Base-by-base conservation (phyloP, 2,888 invertebrate genomes). In the Eupithecia insigniata region DNA sequence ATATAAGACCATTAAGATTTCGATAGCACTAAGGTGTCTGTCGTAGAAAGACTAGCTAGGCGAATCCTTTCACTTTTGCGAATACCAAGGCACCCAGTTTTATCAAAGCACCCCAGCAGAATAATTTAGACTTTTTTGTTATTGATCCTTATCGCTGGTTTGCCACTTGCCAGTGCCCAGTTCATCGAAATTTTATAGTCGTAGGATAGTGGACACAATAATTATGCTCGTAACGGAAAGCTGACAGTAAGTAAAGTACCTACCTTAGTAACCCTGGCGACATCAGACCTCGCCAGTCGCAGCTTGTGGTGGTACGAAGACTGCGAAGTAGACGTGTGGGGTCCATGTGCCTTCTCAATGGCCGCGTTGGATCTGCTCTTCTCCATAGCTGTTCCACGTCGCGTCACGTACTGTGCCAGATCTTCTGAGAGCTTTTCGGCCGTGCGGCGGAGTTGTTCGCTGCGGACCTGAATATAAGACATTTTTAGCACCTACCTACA, bases 361-460 rank as follows among this genome's bases (percentile, higher is more conserved):
- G 93, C 94, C 0, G 91, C 92, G 5, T 86, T 82, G 0, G 93
- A 92, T 2, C 94, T 83, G 2, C 81, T 84, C 83, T 90, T 92
- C 55, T 91, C 92, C 81, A 91, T 84, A 4, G 90, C 93, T 0
- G 89, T 92, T 76, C 92, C 93, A 1, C 94, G 87, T 0, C 93
- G 87, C 26, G 89, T 91, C 73, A 94, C 92, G 79, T 92, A 92
- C 67, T 88, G 81, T 0, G 93, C 93, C 72, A 94, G 78, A 76
- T 94, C 94, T 60, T 92, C 92, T 0, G 94, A 85, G 18, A 94
- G 76, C 79, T 92, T 92, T 76, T 93, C 92, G 18, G 90, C 85
- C 0, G 92, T 93, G 36, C 91, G 90, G 1, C 92, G 90, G 0
- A 94, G 87, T 73, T 94, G 94, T 69, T 93, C 93, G 12, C 91